These are phyloP conservation scores for Phyllostomus discolor DNA, from an alignment of 2,113 vertebrate genomes.

Conservation along the genomic window DNA sequence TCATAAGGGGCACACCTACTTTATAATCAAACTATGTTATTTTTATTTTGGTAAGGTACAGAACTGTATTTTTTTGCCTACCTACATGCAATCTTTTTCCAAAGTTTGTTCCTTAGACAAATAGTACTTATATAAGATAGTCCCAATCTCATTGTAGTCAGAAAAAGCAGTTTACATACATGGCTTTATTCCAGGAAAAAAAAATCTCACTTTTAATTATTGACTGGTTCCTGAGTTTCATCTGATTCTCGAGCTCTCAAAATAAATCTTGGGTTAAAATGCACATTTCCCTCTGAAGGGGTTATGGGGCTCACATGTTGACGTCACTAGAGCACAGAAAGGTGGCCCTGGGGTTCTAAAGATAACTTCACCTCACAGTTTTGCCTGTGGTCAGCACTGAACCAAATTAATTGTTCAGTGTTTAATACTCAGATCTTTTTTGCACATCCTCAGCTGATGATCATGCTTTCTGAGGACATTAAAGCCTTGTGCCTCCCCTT, in stretches of 20 bases:
- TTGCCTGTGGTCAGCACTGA: background rate
- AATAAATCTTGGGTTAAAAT: background rate
- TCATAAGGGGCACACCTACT: background rate
- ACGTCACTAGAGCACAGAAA: background rate
- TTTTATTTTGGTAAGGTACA: background rate
- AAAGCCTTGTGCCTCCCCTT: background rate
- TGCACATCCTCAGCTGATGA: background rate
- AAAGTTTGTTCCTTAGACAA: background rate
- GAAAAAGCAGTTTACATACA: background rate
- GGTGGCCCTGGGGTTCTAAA: background rate
- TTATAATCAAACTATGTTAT: background rate
- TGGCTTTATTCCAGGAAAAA: background rate
- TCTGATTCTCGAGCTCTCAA: background rate
- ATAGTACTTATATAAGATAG: background rate
- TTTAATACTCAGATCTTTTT: background rate
- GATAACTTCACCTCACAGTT: background rate
- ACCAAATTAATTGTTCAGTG: background rate
- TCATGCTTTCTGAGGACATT: background rate
- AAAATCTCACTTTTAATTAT: background rate
- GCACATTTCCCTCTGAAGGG: background rate
- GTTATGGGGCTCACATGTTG: background rate
- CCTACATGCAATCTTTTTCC: background rate
- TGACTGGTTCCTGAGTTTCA: background rate
- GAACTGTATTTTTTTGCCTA: background rate
- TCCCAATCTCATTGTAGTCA: background rate